Evolutionary conservation across 2,113 vertebrate species (phyloP).

Genomic region (Noctilio leporinus): DNA sequence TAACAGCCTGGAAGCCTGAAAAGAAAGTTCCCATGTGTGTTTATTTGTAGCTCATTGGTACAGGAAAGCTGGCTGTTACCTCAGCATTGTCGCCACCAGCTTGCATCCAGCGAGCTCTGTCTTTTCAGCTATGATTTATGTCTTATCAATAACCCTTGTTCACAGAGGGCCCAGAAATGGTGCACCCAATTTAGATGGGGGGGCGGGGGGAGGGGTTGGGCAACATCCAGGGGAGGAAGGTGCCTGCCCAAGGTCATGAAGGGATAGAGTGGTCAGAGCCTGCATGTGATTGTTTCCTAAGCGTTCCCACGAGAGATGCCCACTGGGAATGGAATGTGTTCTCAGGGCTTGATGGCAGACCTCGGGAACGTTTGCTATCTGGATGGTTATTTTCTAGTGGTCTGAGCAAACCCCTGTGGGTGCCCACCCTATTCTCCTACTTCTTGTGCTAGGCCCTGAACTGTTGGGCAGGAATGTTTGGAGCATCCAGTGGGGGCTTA

Average conservation of each 20-base stretch:
- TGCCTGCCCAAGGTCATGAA: not conserved
- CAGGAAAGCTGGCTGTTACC: slow-evolving; percentile 43
- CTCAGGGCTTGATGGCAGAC: not conserved
- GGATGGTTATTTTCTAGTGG: not conserved
- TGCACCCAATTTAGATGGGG: not conserved
- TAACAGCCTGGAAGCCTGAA: slow-evolving; percentile 20
- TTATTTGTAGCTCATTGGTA: not conserved
- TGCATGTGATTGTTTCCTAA: not conserved
- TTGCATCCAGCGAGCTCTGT: not conserved
- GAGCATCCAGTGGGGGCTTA: not conserved
- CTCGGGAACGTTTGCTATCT: not conserved
- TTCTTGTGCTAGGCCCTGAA: not conserved
- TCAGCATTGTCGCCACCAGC: not conserved
- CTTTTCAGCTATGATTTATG: not conserved
- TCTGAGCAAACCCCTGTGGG: not conserved
- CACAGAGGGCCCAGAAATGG: not conserved
- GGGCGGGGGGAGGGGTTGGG: not conserved
- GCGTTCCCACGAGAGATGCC: not conserved
- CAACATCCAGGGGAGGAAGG: not conserved
- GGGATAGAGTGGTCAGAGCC: not conserved
- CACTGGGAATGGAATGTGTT: not conserved
- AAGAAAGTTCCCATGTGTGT: slow-evolving; percentile 18
- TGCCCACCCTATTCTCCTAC: not conserved
- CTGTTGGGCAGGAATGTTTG: not conserved
- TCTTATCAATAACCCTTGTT: not conserved